Percentiles rank a stretch among this genome's conserved stretches.
Conservation (phyloP, 1,140 invertebrate species). For the Drosophila subobscura region DNA sequence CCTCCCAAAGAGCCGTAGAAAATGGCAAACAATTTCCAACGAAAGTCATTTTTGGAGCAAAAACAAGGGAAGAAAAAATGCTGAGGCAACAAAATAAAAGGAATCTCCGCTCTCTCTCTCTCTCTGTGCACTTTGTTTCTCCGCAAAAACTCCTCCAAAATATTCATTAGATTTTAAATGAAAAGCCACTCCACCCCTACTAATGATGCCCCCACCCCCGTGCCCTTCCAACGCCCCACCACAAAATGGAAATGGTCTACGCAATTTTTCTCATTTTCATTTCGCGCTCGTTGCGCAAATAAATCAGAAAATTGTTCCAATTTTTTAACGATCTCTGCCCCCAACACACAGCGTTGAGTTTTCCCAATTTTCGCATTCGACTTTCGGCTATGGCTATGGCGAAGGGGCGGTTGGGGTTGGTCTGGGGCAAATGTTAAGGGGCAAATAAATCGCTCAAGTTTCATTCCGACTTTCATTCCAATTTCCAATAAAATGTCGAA, state of each 20-base stretch:
- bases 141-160: conserved; percentile 19
- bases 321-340: conserved; percentile 58
- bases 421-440: conserved; percentile 54
- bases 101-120: conserved; percentile 8
- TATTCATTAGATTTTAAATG: conserved; percentile 67
- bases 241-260: conserved; percentile 59
- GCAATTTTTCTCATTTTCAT: conserved; percentile 65
- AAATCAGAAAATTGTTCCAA: conserved; percentile 68
- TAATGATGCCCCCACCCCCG: conserved; percentile 46
- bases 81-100: conserved; percentile 20
- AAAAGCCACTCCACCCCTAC: conserved; percentile 40
- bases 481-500: conserved; percentile 37
- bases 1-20: conserved; percentile 16
- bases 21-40: conserved; percentile 43
- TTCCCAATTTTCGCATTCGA: conserved; percentile 51
- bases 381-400: conserved; percentile 38
- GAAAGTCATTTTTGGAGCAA: conserved; percentile 20
- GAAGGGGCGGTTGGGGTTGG: conserved; percentile 9
- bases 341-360: conserved; percentile 2
- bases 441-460: conserved; percentile 77
- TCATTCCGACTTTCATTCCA: conserved; percentile 26
- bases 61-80: background rate
- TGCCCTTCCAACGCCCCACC: background rate
- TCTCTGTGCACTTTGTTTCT: background rate
- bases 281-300: conserved; percentile 70